These are phyloP conservation scores for Whitmania pigra DNA, from an alignment of 1,140 invertebrate genomes.

Conservation along the genomic window DNA sequence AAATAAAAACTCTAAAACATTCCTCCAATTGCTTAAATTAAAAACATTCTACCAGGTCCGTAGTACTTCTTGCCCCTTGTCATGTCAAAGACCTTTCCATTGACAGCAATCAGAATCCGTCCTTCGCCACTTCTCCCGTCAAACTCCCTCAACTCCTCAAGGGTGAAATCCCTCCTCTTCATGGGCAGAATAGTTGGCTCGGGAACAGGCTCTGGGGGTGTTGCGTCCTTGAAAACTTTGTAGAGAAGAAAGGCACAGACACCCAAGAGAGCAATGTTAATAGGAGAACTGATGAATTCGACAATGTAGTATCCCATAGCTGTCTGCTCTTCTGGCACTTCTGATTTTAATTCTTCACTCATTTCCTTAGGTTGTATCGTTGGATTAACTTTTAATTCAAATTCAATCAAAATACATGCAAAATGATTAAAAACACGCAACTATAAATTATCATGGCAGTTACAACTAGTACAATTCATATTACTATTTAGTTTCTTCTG, in stretches of 20 bases:
- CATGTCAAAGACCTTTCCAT: slow-evolving; percentile 89
- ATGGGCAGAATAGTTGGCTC: slow-evolving; percentile 61
- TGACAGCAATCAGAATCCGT: slow-evolving; percentile 77
- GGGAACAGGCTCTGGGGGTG: slow-evolving; percentile 28
- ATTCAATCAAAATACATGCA: too few species aligned
- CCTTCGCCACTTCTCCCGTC: slow-evolving; percentile 59
- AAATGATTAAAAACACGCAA: too few species aligned
- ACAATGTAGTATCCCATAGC: too few species aligned
- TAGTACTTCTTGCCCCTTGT: slow-evolving; percentile 78
- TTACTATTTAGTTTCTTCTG: too few species aligned
- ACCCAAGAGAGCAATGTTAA: slow-evolving; percentile 62
- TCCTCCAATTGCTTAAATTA: background rate
- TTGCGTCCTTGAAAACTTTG: slow-evolving; percentile 58
- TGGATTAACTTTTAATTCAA: too few species aligned
- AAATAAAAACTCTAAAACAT: background rate
- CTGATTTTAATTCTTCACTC: too few species aligned
- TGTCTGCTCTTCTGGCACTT: too few species aligned
- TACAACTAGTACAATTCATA: too few species aligned
- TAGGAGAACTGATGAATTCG: slow-evolving; percentile 41
- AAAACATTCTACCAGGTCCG: slow-evolving; percentile 51
- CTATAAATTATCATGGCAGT: too few species aligned
- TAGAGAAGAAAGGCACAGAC: slow-evolving; percentile 69
- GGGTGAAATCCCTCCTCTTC: slow-evolving; percentile 74
- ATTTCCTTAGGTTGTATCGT: too few species aligned
- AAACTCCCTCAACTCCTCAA: slow-evolving; percentile 71